These are phyloP conservation scores for Dinocampus coccinellae DNA, from an alignment of 2,888 invertebrate genomes.

Conservation along the genomic window DNA sequence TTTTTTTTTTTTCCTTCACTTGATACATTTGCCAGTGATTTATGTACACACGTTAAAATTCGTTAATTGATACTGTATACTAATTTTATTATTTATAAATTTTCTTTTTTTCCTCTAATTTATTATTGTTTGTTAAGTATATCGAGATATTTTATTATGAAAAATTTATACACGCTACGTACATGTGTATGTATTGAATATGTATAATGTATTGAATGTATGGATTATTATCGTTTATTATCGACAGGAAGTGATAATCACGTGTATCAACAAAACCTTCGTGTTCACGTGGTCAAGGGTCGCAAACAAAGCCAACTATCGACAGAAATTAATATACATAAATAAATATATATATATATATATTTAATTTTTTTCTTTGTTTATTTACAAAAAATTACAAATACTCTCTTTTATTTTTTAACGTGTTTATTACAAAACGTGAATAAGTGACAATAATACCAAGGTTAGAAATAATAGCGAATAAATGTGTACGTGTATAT, in stretches of 20 bases:
- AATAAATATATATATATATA: constrained; percentile 17
- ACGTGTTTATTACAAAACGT: not conserved
- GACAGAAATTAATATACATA: too few species aligned
- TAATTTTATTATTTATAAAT: too few species aligned
- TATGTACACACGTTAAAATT: too few species aligned
- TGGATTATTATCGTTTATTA: constrained; percentile 29
- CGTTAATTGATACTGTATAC: too few species aligned
- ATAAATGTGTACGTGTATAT: not conserved
- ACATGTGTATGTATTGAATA: not conserved
- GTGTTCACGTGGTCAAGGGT: constrained; percentile 28
- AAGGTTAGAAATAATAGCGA: not conserved
- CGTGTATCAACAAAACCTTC: constrained; percentile 29
- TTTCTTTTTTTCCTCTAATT: too few species aligned
- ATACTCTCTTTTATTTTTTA: too few species aligned
- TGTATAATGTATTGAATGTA: not conserved
- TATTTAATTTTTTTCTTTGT: constrained; percentile 28
- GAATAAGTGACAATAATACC: not conserved
- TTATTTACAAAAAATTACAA: constrained; percentile 28
- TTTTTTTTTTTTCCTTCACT: too few species aligned
- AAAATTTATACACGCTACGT: too few species aligned
- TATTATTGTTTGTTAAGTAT: too few species aligned
- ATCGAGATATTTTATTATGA: too few species aligned
- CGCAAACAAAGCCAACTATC: constrained; percentile 3
- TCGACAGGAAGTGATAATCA: constrained; percentile 26
- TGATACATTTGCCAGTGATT: too few species aligned